Percentiles rank a stretch among this genome's conserved stretches.
These are phyloP conservation scores for Dermochelys coriacea DNA, from an alignment of 2,797 vertebrate species.

Conservation along the genomic window DNA sequence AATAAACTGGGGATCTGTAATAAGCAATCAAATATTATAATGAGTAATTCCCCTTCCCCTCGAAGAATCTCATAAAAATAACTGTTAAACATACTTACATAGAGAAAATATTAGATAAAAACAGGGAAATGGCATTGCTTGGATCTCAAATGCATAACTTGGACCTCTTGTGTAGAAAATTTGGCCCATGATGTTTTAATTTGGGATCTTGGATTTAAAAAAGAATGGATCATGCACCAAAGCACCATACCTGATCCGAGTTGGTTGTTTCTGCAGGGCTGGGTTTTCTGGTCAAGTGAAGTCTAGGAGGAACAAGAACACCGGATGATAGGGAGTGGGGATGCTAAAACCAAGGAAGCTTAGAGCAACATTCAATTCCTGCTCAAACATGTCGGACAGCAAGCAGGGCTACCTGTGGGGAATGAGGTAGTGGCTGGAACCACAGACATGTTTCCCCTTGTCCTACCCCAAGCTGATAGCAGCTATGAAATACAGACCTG, in stretches of 20 bases:
- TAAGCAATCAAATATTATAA: background rate
- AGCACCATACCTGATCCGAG: background rate
- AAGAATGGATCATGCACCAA: background rate
- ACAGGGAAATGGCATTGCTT: background rate
- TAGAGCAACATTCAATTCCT: background rate
- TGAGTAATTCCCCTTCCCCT: background rate
- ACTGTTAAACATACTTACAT: background rate
- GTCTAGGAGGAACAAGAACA: background rate
- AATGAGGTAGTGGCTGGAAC: background rate
- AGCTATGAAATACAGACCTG: background rate
- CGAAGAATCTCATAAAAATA: background rate
- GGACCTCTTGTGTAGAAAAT: background rate
- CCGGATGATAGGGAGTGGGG: background rate
- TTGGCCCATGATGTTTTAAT: background rate
- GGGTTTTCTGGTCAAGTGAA: background rate
- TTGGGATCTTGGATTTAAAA: background rate
- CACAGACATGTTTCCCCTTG: background rate
- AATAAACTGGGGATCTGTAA: background rate
- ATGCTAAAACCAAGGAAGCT: background rate
- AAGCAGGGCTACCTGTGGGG: background rate
- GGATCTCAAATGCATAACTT: background rate
- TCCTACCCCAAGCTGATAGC: background rate
- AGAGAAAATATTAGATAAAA: background rate
- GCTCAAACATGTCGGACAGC: background rate
- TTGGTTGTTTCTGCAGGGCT: background rate